Evolutionary conservation across 2,113 vertebrate species (phyloP), one percentile per base, ranked within the genome.

Genomic region (Lynx canadensis): DNA sequence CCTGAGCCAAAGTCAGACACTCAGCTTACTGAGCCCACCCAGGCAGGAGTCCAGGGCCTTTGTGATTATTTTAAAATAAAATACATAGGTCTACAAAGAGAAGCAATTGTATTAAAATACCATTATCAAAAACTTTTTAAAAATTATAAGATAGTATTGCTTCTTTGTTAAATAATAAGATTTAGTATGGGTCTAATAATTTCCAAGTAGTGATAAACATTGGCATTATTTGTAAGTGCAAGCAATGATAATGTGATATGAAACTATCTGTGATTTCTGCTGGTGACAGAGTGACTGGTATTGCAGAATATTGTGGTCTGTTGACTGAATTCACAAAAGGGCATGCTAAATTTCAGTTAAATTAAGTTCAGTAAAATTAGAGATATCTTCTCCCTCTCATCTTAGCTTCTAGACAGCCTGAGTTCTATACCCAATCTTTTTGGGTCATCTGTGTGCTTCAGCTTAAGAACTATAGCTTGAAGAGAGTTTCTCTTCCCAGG

Each of bases 121-220:
- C 7, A 23, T 85, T 80, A 63, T 60, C 16, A 68, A 91, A 82
- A 66, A 33, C 74, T 68, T 81, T 74, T 27, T 21, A 33, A 66
- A 74, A 91, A 71, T 82, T 87, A 7, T 80, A 76, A 91, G 65
- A 38, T 27, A 41, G 29, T 78, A 33, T 50, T 87, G 27, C 27
- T 88, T 65, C 57, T 91, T 93, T 93, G 36, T 93, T 92, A 85
- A 94, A 33, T 94, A 83, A 57, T 50, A 89, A 80, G 68, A 52
- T 63, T 36, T 87, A 95, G 36, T 57, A 4, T 94, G 86, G 41
- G 4, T 78, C 60, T 89, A 73, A 71, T 73, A 91, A 55, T 91
- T 89, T 89, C 45, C 36, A 80, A 50, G n/a, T 65, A 87, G 29
- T 92, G 65, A 84, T 88, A 18, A 89, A 55, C 25, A 66, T 48